phyloP scores from a whole-genome alignment of 30 jellyfish, hydroid and myxozoan genomes.

The Aurelia aurita complex sp. Pacific region DNA sequence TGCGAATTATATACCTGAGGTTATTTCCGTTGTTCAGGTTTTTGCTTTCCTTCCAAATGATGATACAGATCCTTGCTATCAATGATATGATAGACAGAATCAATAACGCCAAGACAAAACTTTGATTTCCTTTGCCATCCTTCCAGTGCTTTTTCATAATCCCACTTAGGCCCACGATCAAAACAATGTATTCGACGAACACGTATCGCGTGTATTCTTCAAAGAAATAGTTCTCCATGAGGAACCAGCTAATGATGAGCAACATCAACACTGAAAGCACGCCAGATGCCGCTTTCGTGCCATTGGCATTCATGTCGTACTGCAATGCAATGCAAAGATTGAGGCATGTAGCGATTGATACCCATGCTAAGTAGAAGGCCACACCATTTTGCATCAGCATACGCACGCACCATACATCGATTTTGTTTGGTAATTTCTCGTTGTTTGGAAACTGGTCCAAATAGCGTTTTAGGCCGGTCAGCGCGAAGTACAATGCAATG shows the following conservation, averaged over 20 bases:
- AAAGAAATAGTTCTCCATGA: conserved; percentile 46
- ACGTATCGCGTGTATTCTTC: conserved; percentile 60
- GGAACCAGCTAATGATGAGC: conserved; percentile 65
- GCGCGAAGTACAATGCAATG: conserved; percentile 47
- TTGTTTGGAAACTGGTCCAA: conserved; percentile 39
- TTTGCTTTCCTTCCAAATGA: conserved; percentile 26
- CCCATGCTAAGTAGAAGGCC: conserved; percentile 65
- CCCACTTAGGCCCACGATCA: conserved; percentile 50
- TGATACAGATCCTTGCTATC: conserved; percentile 30
- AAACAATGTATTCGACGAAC: conserved; percentile 55
- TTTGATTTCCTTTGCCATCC: conserved; percentile 35
- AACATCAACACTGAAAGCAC: conserved; percentile 51
- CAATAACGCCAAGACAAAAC: conserved; percentile 37
- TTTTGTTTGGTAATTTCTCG: conserved; percentile 46
- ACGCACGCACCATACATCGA: conserved; percentile 76
- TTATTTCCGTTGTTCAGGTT: conserved; percentile 24
- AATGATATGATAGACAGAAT: conserved; percentile 12
- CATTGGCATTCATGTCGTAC: conserved; percentile 22
- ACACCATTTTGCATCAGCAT: conserved; percentile 62
- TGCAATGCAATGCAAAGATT: conserved; percentile 51
- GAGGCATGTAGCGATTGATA: conserved; percentile 59
- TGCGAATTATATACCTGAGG: conserved; percentile 35
- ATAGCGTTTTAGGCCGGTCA: conserved; percentile 50
- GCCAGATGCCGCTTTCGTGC: conserved; percentile 47
- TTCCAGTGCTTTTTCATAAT: conserved; percentile 56